These are phyloP conservation scores for Drosophila percnosoma DNA, from an alignment of 2,888 invertebrate genomes.

Conservation along the genomic window DNA sequence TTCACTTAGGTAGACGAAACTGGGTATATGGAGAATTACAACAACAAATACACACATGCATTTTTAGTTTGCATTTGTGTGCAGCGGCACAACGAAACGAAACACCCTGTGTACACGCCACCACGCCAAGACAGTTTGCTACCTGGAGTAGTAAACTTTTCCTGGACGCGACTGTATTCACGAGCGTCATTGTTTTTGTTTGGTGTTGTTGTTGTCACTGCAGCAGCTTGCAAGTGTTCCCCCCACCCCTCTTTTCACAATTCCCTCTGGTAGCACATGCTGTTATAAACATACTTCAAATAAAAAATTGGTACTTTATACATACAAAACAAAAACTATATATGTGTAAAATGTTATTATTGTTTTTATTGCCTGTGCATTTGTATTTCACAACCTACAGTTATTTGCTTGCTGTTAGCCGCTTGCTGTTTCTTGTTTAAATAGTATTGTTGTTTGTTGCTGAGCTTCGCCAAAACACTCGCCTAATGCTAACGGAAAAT, in stretches of 20 bases:
- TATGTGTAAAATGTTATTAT: conserved; percentile 7
- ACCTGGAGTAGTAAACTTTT: conserved; percentile 25
- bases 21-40: conserved; percentile 1
- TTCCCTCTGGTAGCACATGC: background rate
- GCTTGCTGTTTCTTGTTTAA: conserved; percentile 28
- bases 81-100: conserved; percentile 6
- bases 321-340: conserved; percentile 22
- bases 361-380: background rate
- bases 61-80: conserved; percentile 10
- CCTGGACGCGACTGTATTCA: conserved; percentile 46
- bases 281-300: conserved; percentile 7
- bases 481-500: conserved; percentile 34
- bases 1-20: conserved; percentile 43
- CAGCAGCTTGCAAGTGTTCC: conserved; percentile 47
- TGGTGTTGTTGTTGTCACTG: conserved; percentile 16
- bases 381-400: conserved; percentile 27
- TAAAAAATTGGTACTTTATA: conserved; percentile 32
- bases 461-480: conserved; percentile 12
- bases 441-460: conserved; percentile 15
- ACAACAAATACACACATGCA: conserved; percentile 11
- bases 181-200: conserved; percentile 18
- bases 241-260: conserved; percentile 5
- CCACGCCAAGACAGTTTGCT: background rate
- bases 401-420: conserved; percentile 29
- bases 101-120: background rate